phyloP scores from a whole-genome alignment of 2,113 vertebrate species.

The Boleophthalmus pectinirostris region DNA sequence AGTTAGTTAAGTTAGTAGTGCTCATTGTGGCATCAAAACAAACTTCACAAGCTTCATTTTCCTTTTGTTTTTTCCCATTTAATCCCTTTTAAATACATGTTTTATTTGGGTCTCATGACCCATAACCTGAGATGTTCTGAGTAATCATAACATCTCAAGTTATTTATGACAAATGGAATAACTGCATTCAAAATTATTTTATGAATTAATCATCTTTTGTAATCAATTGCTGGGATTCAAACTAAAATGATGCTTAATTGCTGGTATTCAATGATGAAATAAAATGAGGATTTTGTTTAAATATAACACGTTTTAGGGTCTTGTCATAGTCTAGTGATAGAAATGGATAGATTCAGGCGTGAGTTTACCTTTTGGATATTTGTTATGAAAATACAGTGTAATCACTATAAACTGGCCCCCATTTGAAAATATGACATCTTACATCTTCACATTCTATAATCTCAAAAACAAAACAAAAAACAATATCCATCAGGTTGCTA shows the following conservation, averaged over 20 bases:
- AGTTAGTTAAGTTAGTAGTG: constrained; percentile 40
- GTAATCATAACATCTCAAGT: too few species aligned
- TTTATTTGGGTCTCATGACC: not conserved
- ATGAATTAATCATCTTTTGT: too few species aligned
- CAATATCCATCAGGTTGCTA: not conserved
- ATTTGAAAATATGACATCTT: not conserved
- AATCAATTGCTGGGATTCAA: not conserved
- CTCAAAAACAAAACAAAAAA: not conserved
- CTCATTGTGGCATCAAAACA: constrained; percentile 47
- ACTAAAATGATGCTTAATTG: not conserved
- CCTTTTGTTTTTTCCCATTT: constrained; percentile 17
- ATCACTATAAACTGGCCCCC: too few species aligned
- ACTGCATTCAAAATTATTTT: not conserved
- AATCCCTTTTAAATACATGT: not conserved
- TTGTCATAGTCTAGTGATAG: too few species aligned
- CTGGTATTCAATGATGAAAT: too few species aligned
- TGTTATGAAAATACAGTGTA: too few species aligned
- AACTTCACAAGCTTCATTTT: too few species aligned
- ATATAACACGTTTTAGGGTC: too few species aligned
- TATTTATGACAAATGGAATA: not conserved
- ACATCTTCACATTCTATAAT: not conserved
- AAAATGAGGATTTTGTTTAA: too few species aligned
- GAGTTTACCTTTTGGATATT: too few species aligned
- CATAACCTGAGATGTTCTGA: too few species aligned
- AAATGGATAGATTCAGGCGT: too few species aligned